Evolutionary conservation across 2,888 invertebrate genomes (phyloP).

Genomic region (Eupithecia subfuscata): DNA sequence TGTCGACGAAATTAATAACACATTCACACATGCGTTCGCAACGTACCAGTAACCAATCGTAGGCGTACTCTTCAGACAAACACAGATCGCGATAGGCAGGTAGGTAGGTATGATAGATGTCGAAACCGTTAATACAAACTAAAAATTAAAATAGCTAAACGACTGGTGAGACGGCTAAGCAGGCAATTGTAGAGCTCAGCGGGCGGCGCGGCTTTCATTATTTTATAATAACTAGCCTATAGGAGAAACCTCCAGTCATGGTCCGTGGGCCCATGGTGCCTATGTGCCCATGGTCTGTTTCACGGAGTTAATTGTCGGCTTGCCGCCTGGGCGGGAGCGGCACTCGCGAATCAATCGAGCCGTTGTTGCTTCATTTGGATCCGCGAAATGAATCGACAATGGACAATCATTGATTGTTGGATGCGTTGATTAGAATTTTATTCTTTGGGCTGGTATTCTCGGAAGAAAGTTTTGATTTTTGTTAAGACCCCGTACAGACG

Average conservation of each 20-base stretch:
- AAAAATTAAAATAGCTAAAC: slow-evolving; percentile 84
- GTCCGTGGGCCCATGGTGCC: slow-evolving; percentile 53
- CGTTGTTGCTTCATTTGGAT: slow-evolving; percentile 50
- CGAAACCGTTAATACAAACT: slow-evolving; percentile 83
- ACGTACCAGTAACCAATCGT: slow-evolving; percentile 39
- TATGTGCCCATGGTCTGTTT: slow-evolving; percentile 60
- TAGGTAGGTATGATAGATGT: slow-evolving; percentile 58
- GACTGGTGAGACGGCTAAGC: slow-evolving; percentile 78
- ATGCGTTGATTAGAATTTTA: slow-evolving; percentile 25
- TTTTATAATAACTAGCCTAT: slow-evolving; percentile 81
- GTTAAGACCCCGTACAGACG: background rate
- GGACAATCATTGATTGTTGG: slow-evolving; percentile 44
- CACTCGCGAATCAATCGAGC: slow-evolving; percentile 60
- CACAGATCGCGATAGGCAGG: slow-evolving; percentile 54
- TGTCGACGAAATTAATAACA: slow-evolving; percentile 43
- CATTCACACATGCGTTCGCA: slow-evolving; percentile 37
- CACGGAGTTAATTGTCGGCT: slow-evolving; percentile 78
- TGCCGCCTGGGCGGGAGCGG: slow-evolving; percentile 76
- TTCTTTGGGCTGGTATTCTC: slow-evolving; percentile 5
- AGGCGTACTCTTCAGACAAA: slow-evolving; percentile 58
- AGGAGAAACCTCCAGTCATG: slow-evolving; percentile 79
- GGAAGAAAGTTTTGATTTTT: background rate
- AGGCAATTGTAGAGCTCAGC: slow-evolving; percentile 82
- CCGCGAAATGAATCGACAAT: slow-evolving; percentile 52
- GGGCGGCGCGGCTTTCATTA: slow-evolving; percentile 82